Base-by-base conservation (phyloP, 2,797 vertebrate species). In the Myioborus melanocephalus region DNA sequence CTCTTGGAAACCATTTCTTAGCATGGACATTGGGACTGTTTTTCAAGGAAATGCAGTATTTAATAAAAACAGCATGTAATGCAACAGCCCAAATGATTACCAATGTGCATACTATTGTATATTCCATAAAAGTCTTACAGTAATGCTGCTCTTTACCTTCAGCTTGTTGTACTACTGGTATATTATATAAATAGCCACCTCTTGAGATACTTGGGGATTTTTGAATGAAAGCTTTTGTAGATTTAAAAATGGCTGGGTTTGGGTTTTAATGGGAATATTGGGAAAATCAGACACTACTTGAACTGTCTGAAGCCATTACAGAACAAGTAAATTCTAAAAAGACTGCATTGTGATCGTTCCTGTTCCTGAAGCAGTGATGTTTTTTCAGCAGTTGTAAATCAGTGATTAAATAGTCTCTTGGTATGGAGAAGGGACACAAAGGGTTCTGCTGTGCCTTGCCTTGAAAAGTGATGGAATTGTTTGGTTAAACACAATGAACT, bases 161-260 rank as follows among this genome's bases (percentile, higher is more conserved):
- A 71, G 24, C 43, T 60, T 27, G 8, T 43, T 83, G 10, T 8
- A 6, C 43, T 55, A 11, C 6, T 37, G 69, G 8, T 14, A 12
- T 87, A 26, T 82, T 61, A 7, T 10, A 44, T 27, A 32, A 79
- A 47, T 18, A 72, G 18, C 20, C 50, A 79, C 73, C 50, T 84
- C 7, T 30, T 56, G 73, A 95, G 90, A 57, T 83, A n/a, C 43
- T 77, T 55, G 37, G 44, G 46, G 68, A 26, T 8, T 86, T 55
- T 65, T 89, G 70, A 86, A 73, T 71, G 63, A 83, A 96, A 94
- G 64, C 24, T 85, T 80, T 63, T 8, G 7, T 80, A 77, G 70
- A 70, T 35, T 77, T 92, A 61, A 76, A 72, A 83, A 75, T 80
- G 43, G 24, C 70, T 94, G 61, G 14, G 63, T 66, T 44, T 63